Conservation (phyloP, 2,797 vertebrate species). For the Lepidocolaptes lacrymiger region DNA sequence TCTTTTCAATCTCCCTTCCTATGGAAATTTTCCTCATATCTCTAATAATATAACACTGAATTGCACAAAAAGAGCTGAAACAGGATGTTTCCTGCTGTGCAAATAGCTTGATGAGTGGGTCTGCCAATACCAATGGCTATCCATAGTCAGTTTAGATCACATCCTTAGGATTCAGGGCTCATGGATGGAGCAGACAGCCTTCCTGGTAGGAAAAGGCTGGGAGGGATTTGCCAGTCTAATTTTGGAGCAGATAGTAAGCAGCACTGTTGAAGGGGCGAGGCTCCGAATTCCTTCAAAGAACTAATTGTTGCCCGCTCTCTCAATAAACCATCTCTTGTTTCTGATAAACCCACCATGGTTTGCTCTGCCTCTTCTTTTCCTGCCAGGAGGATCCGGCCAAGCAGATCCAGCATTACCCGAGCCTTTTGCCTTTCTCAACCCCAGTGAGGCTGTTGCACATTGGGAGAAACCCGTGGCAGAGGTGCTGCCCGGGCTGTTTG, state of each 20-base stretch:
- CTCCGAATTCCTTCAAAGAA: slow-evolving; percentile 53
- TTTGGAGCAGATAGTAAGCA: slow-evolving; percentile 1
- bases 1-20: slow-evolving; percentile 6
- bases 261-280: not conserved
- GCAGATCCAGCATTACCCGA: not conserved
- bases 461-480: not conserved
- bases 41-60: not conserved
- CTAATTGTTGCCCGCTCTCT: slow-evolving; percentile 44
- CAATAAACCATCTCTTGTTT: slow-evolving; percentile 49
- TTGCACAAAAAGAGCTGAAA: not conserved
- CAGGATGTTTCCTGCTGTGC: slow-evolving; percentile 10
- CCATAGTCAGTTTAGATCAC: not conserved
- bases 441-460: not conserved
- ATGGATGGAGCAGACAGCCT: not conserved
- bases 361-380: slow-evolving; percentile 20
- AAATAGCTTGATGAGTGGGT: not conserved
- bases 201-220: slow-evolving; percentile 36
- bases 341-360: slow-evolving; percentile 39
- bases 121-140: slow-evolving; percentile 15
- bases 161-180: not conserved
- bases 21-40: not conserved
- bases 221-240: slow-evolving; percentile 56
- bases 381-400: not conserved
- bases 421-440: not conserved
- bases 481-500: not conserved